Conservation (phyloP, 2,888 invertebrate genomes). For the Fabriciana adippe region DNA sequence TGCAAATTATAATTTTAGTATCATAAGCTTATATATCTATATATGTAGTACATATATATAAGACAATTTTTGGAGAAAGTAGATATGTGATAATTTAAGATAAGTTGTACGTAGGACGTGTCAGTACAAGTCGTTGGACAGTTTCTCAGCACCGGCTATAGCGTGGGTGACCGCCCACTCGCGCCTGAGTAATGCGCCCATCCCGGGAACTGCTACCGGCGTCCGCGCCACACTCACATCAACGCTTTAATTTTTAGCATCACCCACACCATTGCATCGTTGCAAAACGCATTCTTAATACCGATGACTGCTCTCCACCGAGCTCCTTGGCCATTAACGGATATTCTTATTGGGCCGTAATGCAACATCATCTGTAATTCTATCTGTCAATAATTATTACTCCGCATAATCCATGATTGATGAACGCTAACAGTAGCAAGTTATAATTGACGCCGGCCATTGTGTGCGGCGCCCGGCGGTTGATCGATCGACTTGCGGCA, state of each 20-base stretch:
- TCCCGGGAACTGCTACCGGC: conserved; percentile 30
- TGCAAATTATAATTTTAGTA: not conserved
- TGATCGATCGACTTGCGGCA: conserved; percentile 58
- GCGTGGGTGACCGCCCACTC: conserved; percentile 54
- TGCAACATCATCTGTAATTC: conserved; percentile 46
- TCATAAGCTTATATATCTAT: not conserved
- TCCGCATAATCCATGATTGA: conserved; percentile 71
- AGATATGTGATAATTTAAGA: conserved; percentile 43
- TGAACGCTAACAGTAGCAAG: conserved; percentile 69
- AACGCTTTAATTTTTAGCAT: conserved; percentile 9
- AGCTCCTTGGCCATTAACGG: conserved; percentile 30
- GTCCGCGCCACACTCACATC: conserved; percentile 8
- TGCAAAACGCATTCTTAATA: conserved; percentile 40
- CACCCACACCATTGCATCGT: conserved; percentile 29
- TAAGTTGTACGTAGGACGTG: conserved; percentile 46
- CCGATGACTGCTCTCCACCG: conserved; percentile 26
- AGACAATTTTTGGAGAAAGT: conserved; percentile 53
- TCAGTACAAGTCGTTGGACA: conserved; percentile 50
- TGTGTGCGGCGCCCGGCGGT: conserved; percentile 52
- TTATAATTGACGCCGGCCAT: conserved; percentile 67
- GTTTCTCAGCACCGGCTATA: conserved; percentile 50
- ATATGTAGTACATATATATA: conserved; percentile 46
- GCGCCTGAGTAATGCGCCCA: conserved; percentile 31
- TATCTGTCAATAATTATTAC: conserved; percentile 75
- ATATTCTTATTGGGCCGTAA: conserved; percentile 32